A percentile compares a stretch with the other conserved stretches of the same genome.
Evolutionary conservation across 2,113 vertebrate genomes (phyloP).

Genomic region (Mungos mungo): DNA sequence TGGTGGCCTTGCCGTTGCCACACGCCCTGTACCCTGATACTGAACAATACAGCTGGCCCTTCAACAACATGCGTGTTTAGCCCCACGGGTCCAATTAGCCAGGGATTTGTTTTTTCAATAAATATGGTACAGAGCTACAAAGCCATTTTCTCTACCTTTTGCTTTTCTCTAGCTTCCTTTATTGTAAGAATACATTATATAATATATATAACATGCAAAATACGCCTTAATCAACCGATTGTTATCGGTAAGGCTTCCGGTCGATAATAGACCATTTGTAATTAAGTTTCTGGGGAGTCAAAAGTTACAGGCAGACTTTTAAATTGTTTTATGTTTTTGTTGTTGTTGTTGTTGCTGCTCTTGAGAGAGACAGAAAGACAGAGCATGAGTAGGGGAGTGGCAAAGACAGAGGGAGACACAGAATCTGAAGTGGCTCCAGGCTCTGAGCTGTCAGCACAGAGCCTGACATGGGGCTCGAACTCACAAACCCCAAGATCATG

Average conservation of each 20-base stretch:
- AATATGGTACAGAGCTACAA: background rate
- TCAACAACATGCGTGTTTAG: background rate
- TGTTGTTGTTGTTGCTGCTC: no score
- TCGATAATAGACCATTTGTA: background rate
- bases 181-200: background rate
- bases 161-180: background rate
- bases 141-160: background rate
- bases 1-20: background rate
- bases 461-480: no score
- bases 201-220: background rate
- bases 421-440: no score
- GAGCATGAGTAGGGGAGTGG: no score
- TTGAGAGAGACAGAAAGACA: no score
- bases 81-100: background rate
- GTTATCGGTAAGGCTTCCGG: background rate
- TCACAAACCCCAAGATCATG: no score
- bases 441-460: no score
- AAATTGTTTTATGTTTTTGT: no score
- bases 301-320: background rate
- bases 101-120: background rate
- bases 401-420: no score
- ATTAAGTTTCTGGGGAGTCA: background rate
- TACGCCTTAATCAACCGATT: background rate
- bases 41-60: background rate
- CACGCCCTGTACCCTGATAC: background rate